A percentile compares a stretch with the other conserved stretches of the same genome.
Conservation (phyloP, 2,113 vertebrate species). For the Neotoma lepida region DNA sequence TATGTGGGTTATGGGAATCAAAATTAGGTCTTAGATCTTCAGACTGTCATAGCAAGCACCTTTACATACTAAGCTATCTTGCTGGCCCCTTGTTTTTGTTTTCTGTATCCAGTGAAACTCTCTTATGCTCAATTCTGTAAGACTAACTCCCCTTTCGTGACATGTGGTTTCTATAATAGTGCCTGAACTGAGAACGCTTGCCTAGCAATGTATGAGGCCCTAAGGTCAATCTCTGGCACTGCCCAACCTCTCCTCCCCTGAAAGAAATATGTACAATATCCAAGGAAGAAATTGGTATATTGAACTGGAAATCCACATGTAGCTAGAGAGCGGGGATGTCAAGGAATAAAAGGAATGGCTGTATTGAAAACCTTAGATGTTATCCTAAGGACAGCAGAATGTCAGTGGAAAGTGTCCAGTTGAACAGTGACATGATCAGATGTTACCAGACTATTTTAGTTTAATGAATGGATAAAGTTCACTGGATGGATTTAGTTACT, state of each 20-base stretch:
- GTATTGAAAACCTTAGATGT: not conserved
- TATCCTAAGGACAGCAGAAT: not conserved
- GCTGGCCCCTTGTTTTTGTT: not conserved
- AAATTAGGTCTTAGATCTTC: not conserved
- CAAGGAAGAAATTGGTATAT: not conserved
- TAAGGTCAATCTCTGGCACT: not conserved
- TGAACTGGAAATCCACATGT: not conserved
- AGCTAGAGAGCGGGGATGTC: not conserved
- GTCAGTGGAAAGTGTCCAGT: not conserved
- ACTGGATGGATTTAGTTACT: not conserved
- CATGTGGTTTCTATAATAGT: not conserved
- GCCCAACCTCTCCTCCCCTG: too few species aligned
- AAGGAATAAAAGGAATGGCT: not conserved
- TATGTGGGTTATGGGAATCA: not conserved
- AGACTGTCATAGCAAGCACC: not conserved
- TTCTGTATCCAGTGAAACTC: not conserved
- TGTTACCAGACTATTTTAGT: not conserved
- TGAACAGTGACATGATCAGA: not conserved
- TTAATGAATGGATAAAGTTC: not conserved
- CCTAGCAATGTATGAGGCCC: not conserved
- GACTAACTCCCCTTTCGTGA: not conserved
- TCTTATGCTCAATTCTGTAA: not conserved
- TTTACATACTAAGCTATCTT: not conserved
- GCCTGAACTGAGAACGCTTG: not conserved
- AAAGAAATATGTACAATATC: not conserved